These are phyloP conservation scores for Drosophila subsilvestris DNA, from an alignment of 2,888 invertebrate species.

Conservation along the genomic window DNA sequence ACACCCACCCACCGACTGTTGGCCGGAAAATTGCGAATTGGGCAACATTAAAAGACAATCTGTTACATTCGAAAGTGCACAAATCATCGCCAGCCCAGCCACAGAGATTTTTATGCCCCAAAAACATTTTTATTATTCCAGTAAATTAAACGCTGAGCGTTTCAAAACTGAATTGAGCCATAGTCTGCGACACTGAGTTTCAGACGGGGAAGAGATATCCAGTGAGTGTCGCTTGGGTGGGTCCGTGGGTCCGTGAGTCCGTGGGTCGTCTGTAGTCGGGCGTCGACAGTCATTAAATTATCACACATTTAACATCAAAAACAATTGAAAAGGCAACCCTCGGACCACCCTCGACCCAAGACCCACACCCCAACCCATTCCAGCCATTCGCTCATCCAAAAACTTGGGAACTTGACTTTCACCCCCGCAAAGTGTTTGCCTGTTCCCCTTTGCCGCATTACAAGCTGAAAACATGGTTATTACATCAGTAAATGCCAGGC, in stretches of 20 bases:
- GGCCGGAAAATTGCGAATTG: slow-evolving; percentile 17
- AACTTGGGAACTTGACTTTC: slow-evolving; percentile 60
- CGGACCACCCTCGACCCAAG: slow-evolving; percentile 27
- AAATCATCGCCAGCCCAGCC: slow-evolving; percentile 74
- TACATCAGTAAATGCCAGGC: slow-evolving; percentile 79
- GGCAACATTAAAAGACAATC: slow-evolving; percentile 74
- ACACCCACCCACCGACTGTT: too few relatives aligned
- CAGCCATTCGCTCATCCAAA: slow-evolving; percentile 4
- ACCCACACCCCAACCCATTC: slow-evolving; percentile 11
- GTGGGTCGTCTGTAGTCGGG: slow-evolving; percentile 57
- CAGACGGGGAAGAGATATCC: slow-evolving; percentile 2
- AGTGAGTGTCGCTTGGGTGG: slow-evolving; percentile 3
- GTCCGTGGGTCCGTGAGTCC: slow-evolving; percentile 42
- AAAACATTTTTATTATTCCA: slow-evolving; percentile 80
- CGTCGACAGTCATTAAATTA: slow-evolving; percentile 83
- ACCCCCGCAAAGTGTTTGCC: slow-evolving; percentile 62
- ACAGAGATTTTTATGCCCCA: slow-evolving; percentile 68
- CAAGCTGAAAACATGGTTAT: slow-evolving; percentile 83
- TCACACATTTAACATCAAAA: slow-evolving; percentile 83
- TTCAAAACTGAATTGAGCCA: slow-evolving; percentile 56
- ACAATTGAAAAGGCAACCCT: slow-evolving; percentile 78
- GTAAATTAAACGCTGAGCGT: slow-evolving; percentile 72
- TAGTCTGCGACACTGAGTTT: not conserved
- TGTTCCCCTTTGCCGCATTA: slow-evolving; percentile 75
- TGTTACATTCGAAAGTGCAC: slow-evolving; percentile 78